These are phyloP conservation scores for Osmoderma eremita DNA, from an alignment of 2,888 invertebrate species.

Conservation along the genomic window DNA sequence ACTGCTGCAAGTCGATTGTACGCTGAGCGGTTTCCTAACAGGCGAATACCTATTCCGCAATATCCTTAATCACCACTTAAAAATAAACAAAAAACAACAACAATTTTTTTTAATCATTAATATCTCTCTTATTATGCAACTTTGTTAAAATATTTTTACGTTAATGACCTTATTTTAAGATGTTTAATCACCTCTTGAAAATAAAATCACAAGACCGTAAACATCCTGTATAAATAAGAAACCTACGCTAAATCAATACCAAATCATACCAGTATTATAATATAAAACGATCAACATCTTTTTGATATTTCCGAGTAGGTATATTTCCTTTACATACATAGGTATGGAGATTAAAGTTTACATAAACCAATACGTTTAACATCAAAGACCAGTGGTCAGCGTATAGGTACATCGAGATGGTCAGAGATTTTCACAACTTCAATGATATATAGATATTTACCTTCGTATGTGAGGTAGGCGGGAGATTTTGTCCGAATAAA, in stretches of 20 bases:
- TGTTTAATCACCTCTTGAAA: background rate
- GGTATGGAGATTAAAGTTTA: background rate
- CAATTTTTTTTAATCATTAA: too few species aligned
- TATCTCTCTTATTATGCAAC: too few species aligned
- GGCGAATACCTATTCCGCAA: too few species aligned
- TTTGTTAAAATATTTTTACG: too few species aligned
- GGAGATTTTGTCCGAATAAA: too few species aligned
- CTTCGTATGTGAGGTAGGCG: too few species aligned
- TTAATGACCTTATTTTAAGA: too few species aligned
- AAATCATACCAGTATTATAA: background rate
- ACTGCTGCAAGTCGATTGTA: too few species aligned
- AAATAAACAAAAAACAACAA: too few species aligned
- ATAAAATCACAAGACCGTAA: background rate
- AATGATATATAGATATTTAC: constrained; percentile 5
- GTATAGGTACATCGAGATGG: too few species aligned
- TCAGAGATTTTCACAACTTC: constrained; percentile 13
- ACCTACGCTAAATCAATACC: background rate
- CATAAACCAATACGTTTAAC: constrained; percentile 2
- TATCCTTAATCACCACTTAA: too few species aligned
- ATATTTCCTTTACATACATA: constrained; percentile 21
- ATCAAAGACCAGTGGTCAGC: constrained; percentile 25
- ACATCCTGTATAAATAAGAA: background rate
- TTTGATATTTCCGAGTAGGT: background rate
- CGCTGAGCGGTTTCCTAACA: too few species aligned
- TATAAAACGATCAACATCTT: constrained; percentile 14